Percentiles rank a stretch among this genome's conserved stretches.
Conservation (phyloP, 2,797 vertebrate genomes). For the Parotocinclus haroldoi region DNA sequence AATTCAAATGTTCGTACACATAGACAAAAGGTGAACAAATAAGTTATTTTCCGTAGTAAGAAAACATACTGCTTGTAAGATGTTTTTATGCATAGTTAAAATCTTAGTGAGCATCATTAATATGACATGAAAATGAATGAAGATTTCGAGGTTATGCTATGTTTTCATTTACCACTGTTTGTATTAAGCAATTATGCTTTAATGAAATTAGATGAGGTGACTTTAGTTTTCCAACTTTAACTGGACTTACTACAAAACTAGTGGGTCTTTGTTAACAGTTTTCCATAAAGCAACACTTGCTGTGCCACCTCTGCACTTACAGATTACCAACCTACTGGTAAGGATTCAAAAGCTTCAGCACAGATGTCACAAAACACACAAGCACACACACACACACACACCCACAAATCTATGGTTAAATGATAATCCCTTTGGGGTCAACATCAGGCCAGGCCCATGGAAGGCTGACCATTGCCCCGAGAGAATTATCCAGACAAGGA, state of each 20-base stretch:
- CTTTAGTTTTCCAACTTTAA: not conserved
- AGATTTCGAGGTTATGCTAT: too few relatives aligned
- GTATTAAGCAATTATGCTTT: too few relatives aligned
- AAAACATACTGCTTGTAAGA: too few relatives aligned
- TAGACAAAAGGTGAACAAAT: too few relatives aligned
- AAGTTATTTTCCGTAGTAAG: too few relatives aligned
- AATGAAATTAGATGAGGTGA: not conserved
- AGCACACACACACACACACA: not conserved
- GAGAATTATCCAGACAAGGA: constrained; percentile 55
- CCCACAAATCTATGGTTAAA: constrained; percentile 24
- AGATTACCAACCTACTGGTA: constrained; percentile 37
- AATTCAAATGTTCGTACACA: too few relatives aligned
- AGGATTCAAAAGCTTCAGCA: constrained; percentile 24
- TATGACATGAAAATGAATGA: too few relatives aligned
- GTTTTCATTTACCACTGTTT: too few relatives aligned
- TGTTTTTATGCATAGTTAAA: too few relatives aligned
- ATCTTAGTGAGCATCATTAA: too few relatives aligned
- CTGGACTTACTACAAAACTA: not conserved
- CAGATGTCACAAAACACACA: constrained; percentile 23
- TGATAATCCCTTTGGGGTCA: constrained; percentile 41
- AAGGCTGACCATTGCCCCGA: constrained; percentile 42
- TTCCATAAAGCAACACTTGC: constrained; percentile 6
- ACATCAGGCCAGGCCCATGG: constrained; percentile 29
- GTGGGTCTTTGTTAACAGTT: not conserved
- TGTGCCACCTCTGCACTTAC: constrained; percentile 26